phyloP scores from a whole-genome alignment of 2,797 vertebrate species.

The Melanotaenia boesemani region DNA sequence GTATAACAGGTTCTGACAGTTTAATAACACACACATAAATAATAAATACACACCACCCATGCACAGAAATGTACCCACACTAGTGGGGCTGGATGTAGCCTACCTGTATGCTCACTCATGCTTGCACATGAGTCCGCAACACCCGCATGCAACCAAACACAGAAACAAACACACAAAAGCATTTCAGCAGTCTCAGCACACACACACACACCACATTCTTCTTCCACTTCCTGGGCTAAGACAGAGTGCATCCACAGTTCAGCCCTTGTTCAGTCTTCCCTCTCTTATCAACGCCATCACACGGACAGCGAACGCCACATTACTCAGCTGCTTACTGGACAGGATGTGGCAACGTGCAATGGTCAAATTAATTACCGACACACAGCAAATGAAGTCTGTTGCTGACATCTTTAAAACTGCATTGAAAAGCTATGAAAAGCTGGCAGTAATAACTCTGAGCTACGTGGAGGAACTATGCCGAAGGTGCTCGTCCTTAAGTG shows the following conservation, averaged over 20 bases:
- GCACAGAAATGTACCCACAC: background rate
- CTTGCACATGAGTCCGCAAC: background rate
- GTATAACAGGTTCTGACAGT: background rate
- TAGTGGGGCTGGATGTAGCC: background rate
- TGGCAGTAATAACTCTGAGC: constrained; percentile 1
- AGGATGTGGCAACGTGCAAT: constrained; percentile 36
- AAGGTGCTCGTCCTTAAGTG: too few relatives aligned
- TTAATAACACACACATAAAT: constrained; percentile 13
- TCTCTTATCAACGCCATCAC: constrained; percentile 26
- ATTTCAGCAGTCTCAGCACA: constrained; percentile 50
- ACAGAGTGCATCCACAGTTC: constrained; percentile 66
- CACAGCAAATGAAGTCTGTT: constrained; percentile 14
- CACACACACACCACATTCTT: constrained; percentile 47
- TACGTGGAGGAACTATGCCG: background rate
- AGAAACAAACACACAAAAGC: constrained; percentile 21
- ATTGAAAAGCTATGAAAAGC: background rate
- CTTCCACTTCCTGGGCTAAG: constrained; percentile 62
- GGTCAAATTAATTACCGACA: constrained; percentile 52
- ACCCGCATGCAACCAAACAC: background rate
- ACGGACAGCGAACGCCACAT: constrained; percentile 8
- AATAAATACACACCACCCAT: background rate
- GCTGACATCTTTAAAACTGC: constrained; percentile 22
- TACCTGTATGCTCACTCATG: background rate
- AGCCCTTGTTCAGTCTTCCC: constrained; percentile 23
- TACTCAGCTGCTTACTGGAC: constrained; percentile 59